Percentiles rank a stretch among this genome's conserved stretches.
These are phyloP conservation scores for Cavia aperea DNA, from an alignment of 2,113 vertebrate species.

Conservation along the genomic window DNA sequence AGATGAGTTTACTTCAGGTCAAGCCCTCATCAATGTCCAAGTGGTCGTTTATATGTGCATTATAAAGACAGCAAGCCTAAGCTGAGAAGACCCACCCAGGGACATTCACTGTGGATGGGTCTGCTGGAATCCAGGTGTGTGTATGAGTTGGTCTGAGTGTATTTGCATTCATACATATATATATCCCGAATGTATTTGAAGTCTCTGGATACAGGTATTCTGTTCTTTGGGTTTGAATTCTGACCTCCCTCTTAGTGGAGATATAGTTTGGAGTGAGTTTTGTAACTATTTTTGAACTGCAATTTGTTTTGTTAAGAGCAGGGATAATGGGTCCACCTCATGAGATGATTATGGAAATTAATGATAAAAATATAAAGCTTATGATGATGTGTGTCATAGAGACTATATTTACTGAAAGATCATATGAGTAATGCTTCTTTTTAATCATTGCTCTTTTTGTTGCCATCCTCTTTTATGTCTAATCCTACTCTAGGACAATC, in stretches of 20 bases:
- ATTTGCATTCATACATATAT: neutral
- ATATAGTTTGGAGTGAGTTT: neutral
- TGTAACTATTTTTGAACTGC: neutral
- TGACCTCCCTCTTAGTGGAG: neutral
- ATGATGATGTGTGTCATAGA: neutral
- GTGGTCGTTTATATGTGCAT: neutral
- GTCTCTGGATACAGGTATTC: neutral
- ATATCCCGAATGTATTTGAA: neutral
- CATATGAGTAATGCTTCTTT: neutral
- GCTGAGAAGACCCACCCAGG: neutral
- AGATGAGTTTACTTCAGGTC: neutral
- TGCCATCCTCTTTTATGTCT: neutral
- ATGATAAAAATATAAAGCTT: neutral
- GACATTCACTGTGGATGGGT: neutral
- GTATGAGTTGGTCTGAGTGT: neutral
- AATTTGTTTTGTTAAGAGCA: neutral
- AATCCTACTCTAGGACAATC: rapidly evolving
- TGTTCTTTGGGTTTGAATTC: neutral
- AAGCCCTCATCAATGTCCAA: neutral
- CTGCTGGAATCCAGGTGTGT: no score
- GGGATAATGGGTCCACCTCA: neutral
- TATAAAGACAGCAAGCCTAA: neutral
- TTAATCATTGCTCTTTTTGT: neutral
- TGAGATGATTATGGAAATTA: neutral
- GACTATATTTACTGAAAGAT: neutral